Percentiles rank a stretch among this genome's conserved stretches.
phyloP scores from a whole-genome alignment of 2,888 invertebrate genomes.

The Ceriagrion tenellum region DNA sequence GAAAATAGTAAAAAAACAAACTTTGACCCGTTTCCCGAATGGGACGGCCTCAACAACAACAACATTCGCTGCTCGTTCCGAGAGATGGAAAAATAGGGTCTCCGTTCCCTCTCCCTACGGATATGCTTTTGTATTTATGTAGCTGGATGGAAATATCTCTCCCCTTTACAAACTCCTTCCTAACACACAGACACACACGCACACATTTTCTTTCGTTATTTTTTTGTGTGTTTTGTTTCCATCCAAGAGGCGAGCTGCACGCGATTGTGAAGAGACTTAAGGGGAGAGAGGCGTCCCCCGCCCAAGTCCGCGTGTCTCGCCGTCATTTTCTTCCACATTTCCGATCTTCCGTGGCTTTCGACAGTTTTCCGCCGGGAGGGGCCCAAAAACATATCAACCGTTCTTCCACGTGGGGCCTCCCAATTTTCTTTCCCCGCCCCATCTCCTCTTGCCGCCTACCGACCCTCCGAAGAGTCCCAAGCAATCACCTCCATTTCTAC shows the following conservation, averaged over 20 bases:
- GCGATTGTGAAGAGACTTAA: not conserved
- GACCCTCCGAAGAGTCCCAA: not conserved
- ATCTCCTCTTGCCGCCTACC: too few relatives aligned
- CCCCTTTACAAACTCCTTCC: not conserved
- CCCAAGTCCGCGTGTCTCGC: not conserved
- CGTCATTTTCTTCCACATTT: not conserved
- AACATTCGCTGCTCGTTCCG: not conserved
- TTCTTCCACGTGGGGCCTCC: not conserved
- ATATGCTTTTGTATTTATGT: not conserved
- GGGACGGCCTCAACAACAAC: not conserved
- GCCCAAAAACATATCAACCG: not conserved
- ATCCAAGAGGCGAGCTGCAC: not conserved
- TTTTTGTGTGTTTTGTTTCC: not conserved
- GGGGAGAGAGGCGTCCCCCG: not conserved
- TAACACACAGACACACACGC: not conserved
- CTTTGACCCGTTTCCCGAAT: not conserved
- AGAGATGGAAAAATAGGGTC: not conserved
- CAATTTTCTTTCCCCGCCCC: not conserved
- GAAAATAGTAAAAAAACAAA: not conserved
- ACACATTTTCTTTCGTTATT: not conserved
- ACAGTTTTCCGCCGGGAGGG: not conserved
- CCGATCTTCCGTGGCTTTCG: not conserved
- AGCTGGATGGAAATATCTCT: not conserved
- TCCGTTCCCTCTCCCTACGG: not conserved
- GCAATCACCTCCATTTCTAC: not conserved